These are phyloP conservation scores for Camarhynchus parvulus DNA, from an alignment of 2,113 vertebrate species.

Conservation along the genomic window DNA sequence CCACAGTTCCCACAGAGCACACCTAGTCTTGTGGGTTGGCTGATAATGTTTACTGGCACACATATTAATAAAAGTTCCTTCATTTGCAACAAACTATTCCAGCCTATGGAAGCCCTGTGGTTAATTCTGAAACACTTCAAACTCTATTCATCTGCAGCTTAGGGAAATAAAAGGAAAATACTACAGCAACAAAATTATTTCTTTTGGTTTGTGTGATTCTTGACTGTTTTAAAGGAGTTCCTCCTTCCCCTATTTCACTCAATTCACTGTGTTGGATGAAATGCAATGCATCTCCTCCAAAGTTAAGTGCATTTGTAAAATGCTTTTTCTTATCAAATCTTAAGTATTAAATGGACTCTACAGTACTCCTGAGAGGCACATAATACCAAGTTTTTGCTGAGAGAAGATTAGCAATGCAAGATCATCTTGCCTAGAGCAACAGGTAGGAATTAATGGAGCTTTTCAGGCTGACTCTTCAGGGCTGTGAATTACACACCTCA, in stretches of 20 bases:
- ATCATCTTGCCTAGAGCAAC: neutral
- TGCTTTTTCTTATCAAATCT: neutral
- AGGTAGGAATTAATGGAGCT: neutral
- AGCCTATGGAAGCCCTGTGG: neutral
- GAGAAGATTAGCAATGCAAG: neutral
- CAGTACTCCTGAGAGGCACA: neutral
- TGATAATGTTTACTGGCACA: neutral
- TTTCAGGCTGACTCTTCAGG: neutral
- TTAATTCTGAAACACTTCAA: constrained; percentile 1
- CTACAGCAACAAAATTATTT: neutral
- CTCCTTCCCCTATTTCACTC: neutral
- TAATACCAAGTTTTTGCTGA: neutral
- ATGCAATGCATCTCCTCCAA: neutral
- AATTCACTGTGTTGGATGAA: neutral
- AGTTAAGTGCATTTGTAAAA: neutral
- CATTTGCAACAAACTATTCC: neutral
- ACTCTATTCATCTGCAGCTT: neutral
- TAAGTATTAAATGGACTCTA: neutral
- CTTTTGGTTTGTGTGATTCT: neutral
- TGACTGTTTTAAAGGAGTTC: neutral
- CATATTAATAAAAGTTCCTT: neutral
- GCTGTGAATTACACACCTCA: neutral
- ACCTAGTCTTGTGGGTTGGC: neutral
- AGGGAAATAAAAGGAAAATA: neutral
- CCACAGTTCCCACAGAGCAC: neutral